Percentiles rank a stretch among this genome's conserved stretches.
Evolutionary conservation across 2,888 invertebrate genomes (phyloP).

Genomic region (Drosophila antonietae): DNA sequence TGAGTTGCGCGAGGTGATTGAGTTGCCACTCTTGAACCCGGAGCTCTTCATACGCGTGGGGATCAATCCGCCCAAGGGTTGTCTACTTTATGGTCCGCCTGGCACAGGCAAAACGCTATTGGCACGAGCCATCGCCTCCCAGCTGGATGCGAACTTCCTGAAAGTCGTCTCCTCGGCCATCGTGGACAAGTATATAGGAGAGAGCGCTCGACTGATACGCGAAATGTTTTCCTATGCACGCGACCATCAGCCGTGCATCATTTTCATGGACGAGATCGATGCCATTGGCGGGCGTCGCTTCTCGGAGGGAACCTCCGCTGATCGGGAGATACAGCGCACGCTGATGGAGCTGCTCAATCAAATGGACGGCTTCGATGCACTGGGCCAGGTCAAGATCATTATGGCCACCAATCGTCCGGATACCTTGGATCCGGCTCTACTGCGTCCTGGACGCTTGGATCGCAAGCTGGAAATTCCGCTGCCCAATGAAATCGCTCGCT

Average conservation of each 20-base stretch:
- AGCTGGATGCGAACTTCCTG: slow-evolving; percentile 98
- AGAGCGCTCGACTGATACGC: slow-evolving; percentile 97
- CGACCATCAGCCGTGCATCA: slow-evolving; percentile 99
- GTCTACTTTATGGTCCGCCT: slow-evolving; percentile 91
- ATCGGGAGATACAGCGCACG: slow-evolving; percentile 99
- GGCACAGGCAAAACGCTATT: slow-evolving; percentile 91
- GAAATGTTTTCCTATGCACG: slow-evolving; percentile 99
- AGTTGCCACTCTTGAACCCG: slow-evolving; percentile 97
- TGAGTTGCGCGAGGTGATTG: slow-evolving; percentile 97
- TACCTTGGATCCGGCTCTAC: slow-evolving; percentile 97
- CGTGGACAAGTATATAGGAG: slow-evolving; percentile 99
- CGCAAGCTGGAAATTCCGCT: slow-evolving; percentile 99
- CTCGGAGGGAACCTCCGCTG: slow-evolving; percentile 99
- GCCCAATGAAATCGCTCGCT: slow-evolving; percentile 97
- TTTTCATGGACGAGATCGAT: slow-evolving; percentile 99
- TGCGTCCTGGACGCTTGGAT: slow-evolving; percentile 97
- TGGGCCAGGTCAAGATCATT: slow-evolving; percentile 98
- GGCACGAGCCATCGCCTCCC: slow-evolving; percentile 98
- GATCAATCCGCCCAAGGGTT: slow-evolving; percentile 99
- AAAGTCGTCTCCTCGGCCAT: slow-evolving; percentile 99
- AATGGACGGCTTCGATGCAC: slow-evolving; percentile 99
- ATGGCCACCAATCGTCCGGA: slow-evolving; percentile 99
- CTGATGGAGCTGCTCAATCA: slow-evolving; percentile 98
- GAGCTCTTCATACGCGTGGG: slow-evolving; percentile 98
- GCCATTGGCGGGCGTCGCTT: slow-evolving; percentile 98